These are phyloP conservation scores for Micoletzkya japonica DNA, from an alignment of 2,888 invertebrate species.

Conservation along the genomic window DNA sequence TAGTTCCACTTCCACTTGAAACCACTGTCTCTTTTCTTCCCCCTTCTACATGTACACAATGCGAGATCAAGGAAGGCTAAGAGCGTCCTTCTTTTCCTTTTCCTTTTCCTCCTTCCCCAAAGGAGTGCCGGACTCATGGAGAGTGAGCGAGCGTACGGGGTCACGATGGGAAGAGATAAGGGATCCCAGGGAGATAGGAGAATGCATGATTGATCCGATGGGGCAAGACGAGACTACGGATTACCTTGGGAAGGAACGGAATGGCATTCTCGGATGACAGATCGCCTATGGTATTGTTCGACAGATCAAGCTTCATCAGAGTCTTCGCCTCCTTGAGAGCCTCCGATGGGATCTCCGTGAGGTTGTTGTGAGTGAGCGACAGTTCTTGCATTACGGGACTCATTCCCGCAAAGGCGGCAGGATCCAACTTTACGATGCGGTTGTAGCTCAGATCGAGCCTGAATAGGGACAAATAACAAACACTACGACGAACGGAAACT, in stretches of 20 bases:
- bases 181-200: background rate
- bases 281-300: constrained; percentile 59
- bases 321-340: constrained; percentile 49
- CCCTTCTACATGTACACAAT: background rate
- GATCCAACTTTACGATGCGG: constrained; percentile 45
- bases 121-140: too few relatives aligned
- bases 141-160: too few relatives aligned
- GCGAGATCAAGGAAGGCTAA: background rate
- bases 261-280: constrained; percentile 49
- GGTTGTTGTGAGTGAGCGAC: constrained; percentile 46
- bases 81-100: too few relatives aligned
- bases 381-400: constrained; percentile 57
- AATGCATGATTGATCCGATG: background rate
- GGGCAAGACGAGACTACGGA: too few relatives aligned
- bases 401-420: constrained; percentile 58
- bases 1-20: too few relatives aligned
- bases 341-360: constrained; percentile 45
- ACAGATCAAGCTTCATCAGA: constrained; percentile 55
- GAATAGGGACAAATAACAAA: background rate
- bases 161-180: background rate
- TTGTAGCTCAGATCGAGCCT: constrained; percentile 56
- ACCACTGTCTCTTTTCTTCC: background rate
- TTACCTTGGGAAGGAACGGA: constrained; percentile 57
- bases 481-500: constrained; percentile 1
- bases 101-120: too few relatives aligned